phyloP scores from a whole-genome alignment of 2,888 invertebrate genomes.

The Cheilosia grossa region DNA sequence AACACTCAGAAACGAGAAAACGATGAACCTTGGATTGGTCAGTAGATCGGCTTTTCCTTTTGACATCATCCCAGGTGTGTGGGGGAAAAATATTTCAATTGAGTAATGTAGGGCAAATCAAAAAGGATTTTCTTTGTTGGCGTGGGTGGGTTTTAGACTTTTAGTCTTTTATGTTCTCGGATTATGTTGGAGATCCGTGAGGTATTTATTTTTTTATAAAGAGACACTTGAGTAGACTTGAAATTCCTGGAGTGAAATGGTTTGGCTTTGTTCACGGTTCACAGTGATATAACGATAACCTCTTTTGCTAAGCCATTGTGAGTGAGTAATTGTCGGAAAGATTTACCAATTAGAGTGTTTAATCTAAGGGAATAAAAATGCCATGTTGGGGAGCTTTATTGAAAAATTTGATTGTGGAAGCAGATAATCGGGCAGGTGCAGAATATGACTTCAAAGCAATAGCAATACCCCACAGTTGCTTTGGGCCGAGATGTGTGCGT shows the following conservation, averaged over 20 bases:
- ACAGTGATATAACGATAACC: no score
- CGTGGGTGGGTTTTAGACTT: not conserved
- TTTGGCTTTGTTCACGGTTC: slow-evolving; percentile 38
- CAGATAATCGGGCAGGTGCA: no score
- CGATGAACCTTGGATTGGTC: slow-evolving; percentile 54
- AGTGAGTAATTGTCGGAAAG: slow-evolving; percentile 64
- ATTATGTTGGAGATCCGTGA: slow-evolving; percentile 4
- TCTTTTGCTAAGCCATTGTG: slow-evolving; percentile 39
- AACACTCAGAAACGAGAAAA: slow-evolving; percentile 13
- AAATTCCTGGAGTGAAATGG: slow-evolving; percentile 12
- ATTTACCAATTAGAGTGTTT: slow-evolving; percentile 62
- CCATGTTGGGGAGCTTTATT: no score
- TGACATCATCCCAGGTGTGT: slow-evolving; percentile 45
- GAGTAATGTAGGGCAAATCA: slow-evolving; percentile 23
- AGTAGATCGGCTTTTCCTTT: slow-evolving; percentile 42
- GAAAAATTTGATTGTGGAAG: no score
- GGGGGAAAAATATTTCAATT: slow-evolving; percentile 23
- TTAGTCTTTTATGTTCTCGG: not conserved
- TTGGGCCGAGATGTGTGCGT: no score
- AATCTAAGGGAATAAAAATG: slow-evolving; percentile 6
- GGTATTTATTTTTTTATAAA: slow-evolving; percentile 26
- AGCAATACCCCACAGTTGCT: no score
- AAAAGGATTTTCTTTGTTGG: slow-evolving; percentile 35
- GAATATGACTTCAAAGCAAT: no score
- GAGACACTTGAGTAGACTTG: slow-evolving; percentile 54